A percentile compares a stretch with the other conserved stretches of the same genome.
These are phyloP conservation scores for Selenia dentaria DNA, from an alignment of 2,888 invertebrate species.

Conservation along the genomic window DNA sequence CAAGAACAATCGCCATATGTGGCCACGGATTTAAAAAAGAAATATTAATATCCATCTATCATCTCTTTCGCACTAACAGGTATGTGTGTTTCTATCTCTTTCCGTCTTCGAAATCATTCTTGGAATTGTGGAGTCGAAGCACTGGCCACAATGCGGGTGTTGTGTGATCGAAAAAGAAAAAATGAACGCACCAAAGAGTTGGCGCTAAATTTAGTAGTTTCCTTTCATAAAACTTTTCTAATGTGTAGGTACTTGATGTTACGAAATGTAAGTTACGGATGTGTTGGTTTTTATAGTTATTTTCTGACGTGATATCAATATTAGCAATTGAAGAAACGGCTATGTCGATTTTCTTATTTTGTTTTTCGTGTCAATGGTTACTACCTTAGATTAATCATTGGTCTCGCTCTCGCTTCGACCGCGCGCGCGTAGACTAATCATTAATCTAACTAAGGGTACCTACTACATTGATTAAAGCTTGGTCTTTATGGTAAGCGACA, in stretches of 20 bases:
- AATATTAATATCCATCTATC: slow-evolving; percentile 63
- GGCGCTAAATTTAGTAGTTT: slow-evolving; percentile 58
- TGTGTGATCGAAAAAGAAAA: slow-evolving; percentile 71
- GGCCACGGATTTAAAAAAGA: slow-evolving; percentile 80
- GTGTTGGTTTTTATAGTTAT: too few relatives aligned
- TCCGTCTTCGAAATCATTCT: slow-evolving; percentile 77
- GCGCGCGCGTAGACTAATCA: too few relatives aligned
- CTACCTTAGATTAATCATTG: too few relatives aligned
- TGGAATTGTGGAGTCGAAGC: slow-evolving; percentile 71
- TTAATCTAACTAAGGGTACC: too few relatives aligned
- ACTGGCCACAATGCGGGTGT: slow-evolving; percentile 78
- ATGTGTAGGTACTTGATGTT: slow-evolving; percentile 31
- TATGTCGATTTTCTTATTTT: too few relatives aligned
- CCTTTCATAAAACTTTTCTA: slow-evolving; percentile 55
- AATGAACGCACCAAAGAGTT: slow-evolving; percentile 52
- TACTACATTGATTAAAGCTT: too few relatives aligned
- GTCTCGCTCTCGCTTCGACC: too few relatives aligned
- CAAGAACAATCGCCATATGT: slow-evolving; percentile 83
- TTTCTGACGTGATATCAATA: too few relatives aligned
- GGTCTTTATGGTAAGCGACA: too few relatives aligned
- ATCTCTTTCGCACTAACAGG: slow-evolving; percentile 37
- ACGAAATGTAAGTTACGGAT: too few relatives aligned
- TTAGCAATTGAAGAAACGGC: too few relatives aligned
- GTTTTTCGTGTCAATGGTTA: too few relatives aligned
- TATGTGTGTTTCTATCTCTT: slow-evolving; percentile 44